A percentile compares a stretch with the other conserved stretches of the same genome.
Evolutionary conservation across 2,797 vertebrate genomes (phyloP).

Genomic region (Pseudochirops cupreus): DNA sequence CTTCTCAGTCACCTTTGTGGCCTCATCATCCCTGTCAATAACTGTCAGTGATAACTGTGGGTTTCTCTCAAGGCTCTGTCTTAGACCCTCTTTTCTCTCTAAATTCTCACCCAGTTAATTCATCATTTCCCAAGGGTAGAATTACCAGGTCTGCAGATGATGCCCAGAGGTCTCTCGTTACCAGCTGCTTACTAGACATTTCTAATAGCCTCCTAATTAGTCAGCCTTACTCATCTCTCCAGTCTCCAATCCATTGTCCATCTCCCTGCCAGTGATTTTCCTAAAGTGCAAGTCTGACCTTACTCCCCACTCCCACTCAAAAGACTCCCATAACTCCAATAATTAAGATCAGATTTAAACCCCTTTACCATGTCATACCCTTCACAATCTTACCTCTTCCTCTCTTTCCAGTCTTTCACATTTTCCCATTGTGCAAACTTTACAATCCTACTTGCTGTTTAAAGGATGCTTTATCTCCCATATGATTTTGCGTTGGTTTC

Average conservation of each 20-base stretch:
- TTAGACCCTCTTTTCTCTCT: background rate
- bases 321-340: background rate
- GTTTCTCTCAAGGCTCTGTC: background rate
- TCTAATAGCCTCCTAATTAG: background rate
- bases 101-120: background rate
- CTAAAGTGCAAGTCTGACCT: background rate
- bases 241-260: background rate
- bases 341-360: background rate
- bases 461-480: background rate
- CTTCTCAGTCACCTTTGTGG: background rate
- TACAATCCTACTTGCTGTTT: background rate
- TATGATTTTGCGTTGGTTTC: background rate
- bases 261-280: background rate
- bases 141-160: background rate
- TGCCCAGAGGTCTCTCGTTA: background rate
- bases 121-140: background rate
- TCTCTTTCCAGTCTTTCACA: background rate
- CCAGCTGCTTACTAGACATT: background rate
- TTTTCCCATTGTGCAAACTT: background rate
- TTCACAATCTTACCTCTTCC: background rate
- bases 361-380: background rate
- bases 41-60: background rate
- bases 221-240: background rate
- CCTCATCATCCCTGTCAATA: background rate
- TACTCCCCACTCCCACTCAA: background rate